These are phyloP conservation scores for Mesitornis unicolor DNA, from an alignment of 2,113 vertebrate species.

Conservation along the genomic window DNA sequence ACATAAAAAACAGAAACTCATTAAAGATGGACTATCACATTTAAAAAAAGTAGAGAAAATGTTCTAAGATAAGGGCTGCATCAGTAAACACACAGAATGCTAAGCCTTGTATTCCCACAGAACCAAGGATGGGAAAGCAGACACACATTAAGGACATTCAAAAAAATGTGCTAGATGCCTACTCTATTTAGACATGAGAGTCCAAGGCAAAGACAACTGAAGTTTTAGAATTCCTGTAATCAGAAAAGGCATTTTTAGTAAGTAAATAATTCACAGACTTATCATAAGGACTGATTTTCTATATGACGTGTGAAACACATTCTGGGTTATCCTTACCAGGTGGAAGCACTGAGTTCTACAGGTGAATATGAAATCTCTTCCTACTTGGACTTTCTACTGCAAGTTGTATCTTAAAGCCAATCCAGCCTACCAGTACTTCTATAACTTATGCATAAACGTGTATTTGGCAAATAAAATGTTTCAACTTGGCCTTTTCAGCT, in stretches of 20 bases:
- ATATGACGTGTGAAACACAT: neutral
- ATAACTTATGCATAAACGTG: neutral
- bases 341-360: neutral
- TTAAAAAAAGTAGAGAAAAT: neutral
- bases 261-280: neutral
- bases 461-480: constrained; percentile 2
- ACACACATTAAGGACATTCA: neutral
- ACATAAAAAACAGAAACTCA: neutral
- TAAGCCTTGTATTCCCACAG: neutral
- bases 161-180: neutral
- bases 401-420: neutral
- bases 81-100: neutral
- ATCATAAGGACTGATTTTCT: neutral
- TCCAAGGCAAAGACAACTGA: constrained; percentile 8
- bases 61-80: neutral
- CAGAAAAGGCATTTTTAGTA: constrained; percentile 13
- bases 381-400: neutral
- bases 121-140: neutral
- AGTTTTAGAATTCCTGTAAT: neutral
- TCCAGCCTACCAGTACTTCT: neutral
- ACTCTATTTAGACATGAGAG: neutral
- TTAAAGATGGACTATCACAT: neutral
- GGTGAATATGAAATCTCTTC: neutral
- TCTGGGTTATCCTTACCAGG: neutral
- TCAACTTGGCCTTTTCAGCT: neutral